Conservation (phyloP, 2,113 vertebrate genomes). For the Triplophysa siluroides region DNA sequence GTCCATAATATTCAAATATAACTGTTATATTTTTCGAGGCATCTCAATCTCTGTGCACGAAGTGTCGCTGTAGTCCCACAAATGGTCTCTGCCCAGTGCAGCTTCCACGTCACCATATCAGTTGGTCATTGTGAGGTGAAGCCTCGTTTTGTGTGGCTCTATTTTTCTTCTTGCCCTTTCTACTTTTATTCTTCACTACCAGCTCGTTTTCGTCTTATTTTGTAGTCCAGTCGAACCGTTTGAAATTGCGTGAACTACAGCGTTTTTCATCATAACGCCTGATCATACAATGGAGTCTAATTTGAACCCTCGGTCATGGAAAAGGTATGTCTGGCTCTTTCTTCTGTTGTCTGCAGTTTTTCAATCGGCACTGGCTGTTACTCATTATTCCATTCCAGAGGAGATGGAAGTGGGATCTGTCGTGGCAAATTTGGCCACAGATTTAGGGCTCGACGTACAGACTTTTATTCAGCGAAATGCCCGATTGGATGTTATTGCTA, state of each 20-base stretch:
- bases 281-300: not conserved
- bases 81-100: not conserved
- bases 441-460: constrained; percentile 75
- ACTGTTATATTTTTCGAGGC: constrained; percentile 49
- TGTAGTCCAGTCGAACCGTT: too few species aligned
- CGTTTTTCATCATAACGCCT: too few species aligned
- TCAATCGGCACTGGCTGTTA: constrained; percentile 48
- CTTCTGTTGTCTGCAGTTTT: not conserved
- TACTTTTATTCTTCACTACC: accelerated
- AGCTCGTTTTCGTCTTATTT: too few species aligned
- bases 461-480: constrained; percentile 65
- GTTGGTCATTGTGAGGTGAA: constrained; percentile 42
- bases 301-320: not conserved
- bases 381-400: constrained; percentile 77
- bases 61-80: constrained; percentile 19
- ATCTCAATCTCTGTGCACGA: not conserved
- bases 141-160: constrained; percentile 37
- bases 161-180: constrained; percentile 29
- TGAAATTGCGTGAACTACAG: too few species aligned
- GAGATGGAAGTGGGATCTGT: constrained; percentile 81
- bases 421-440: constrained; percentile 78
- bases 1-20: constrained; percentile 1
- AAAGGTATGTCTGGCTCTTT: constrained; percentile 39
- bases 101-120: too few species aligned
- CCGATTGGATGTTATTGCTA: constrained; percentile 51